Percentiles rank a stretch among this genome's conserved stretches.
Evolutionary conservation across 2,113 vertebrate genomes (phyloP).

Genomic region (Chrysochloris asiatica): DNA sequence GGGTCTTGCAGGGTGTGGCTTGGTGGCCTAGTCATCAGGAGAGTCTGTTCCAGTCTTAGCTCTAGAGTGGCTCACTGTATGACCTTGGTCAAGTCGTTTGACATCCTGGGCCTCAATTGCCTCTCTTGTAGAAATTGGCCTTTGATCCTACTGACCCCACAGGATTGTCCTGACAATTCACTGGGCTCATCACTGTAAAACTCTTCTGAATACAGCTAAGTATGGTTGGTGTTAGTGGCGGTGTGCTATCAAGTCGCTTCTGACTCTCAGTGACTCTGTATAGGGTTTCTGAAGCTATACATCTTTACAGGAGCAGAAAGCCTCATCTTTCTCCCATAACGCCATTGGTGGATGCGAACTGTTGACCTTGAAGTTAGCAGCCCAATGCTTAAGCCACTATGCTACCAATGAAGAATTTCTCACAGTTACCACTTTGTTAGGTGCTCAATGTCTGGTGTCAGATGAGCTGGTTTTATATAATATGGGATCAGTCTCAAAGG

Average conservation of each 20-base stretch:
- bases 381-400: too few relatives aligned
- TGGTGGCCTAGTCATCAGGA: background rate
- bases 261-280: too few relatives aligned
- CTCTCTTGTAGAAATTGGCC: background rate
- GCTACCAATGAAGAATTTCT: constrained; percentile 61
- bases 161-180: background rate
- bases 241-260: too few relatives aligned
- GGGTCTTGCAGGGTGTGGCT: background rate
- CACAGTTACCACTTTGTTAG: background rate
- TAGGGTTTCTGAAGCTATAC: too few relatives aligned
- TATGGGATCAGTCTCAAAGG: background rate
- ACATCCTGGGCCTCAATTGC: constrained; percentile 30
- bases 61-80: background rate
- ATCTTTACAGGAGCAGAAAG: too few relatives aligned
- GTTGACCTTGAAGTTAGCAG: too few relatives aligned
- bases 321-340: too few relatives aligned
- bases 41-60: background rate
- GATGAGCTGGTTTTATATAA: background rate
- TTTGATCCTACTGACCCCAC: background rate
- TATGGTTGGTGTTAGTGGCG: too few relatives aligned
- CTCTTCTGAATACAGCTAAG: constrained; percentile 52
- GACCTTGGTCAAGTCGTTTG: background rate
- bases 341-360: too few relatives aligned
- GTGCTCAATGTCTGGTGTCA: background rate
- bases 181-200: background rate